Evolutionary conservation across 2,797 vertebrate genomes (phyloP), one percentile per base, ranked within the genome.

Genomic region (Gymnopithys bicolor): DNA sequence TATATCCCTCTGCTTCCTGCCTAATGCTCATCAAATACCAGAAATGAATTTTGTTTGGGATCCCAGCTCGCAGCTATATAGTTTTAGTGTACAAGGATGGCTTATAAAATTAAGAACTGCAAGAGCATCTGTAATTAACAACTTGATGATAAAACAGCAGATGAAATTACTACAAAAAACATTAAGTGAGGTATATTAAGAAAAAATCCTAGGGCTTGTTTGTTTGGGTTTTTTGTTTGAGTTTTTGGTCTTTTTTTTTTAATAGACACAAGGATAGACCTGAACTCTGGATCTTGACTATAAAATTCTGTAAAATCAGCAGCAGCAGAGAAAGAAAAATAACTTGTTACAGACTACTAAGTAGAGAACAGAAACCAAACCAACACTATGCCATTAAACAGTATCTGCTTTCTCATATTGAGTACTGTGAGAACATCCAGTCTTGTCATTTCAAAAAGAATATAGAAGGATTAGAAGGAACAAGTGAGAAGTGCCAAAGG

Each of bases 401-500:
- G 37, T 49, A 68, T 23, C 58, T 60, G 41, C 32, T 60, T 67
- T 75, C 32, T 78, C 35, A 88, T 75, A 70, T 73, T 58, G 21
- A 89, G 19, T 7, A 6, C 18, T 63, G 10, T 24, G 46, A 30
- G 66, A 94, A 49, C 37, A 86, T 25, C 28, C 48, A 88, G 22
- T 16, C 62, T 60, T 78, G 25, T 70, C 4, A 60, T 48, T 77
- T 87, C 81, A 49, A 70, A 86, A 89, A 75, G 41, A 51, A 88
- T 81, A 75, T 1, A 81, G 74, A 76, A 73, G 43, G 53, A 80
- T 77, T 77, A 94, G 71, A 87, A 86, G 41, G 53, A 73, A 52
- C 45, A 84, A 92, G 71, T 23, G 39, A 79, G 55, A 90, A 94
- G 52, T 58, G 76, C 17, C 69, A 86, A 70, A 88, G 62, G 56